Evolutionary conservation across 92 coral and sea anemone genomes (phyloP), one percentile per base, ranked within the genome.

Genomic region (Actinernus sp.): DNA sequence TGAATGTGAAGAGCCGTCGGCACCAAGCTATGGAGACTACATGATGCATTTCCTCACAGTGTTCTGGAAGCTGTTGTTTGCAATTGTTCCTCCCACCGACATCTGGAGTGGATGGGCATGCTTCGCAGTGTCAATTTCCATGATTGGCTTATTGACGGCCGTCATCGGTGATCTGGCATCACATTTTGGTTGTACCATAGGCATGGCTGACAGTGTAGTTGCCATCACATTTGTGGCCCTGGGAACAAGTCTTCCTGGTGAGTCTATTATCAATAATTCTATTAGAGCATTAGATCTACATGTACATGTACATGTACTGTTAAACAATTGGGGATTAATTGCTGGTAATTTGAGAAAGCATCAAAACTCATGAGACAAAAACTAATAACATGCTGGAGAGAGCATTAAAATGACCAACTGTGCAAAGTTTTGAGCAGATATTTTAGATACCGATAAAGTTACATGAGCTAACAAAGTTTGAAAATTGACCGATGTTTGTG

Each of bases 181-280:
- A 1, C 97, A 91, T 75, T 95, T 95, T 73, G 99, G 99, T 43
- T 95, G 99, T 33, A 91, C 97, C 39, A 86, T 95, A 57, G 93
- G 91, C 46, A 71, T 95, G 32, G 89, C 97, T 18, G 97, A 95
- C 71, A 92, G 97, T 54, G 99, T 95, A 49, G 91, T 86, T 52
- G 99, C 99, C 29, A 95, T 95, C 26, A 91, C 99, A 36, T 95
- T 95, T 87, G 99, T 95, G 38, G 99, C 99, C 4, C 76, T 95
- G 86, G 99, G 99, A 34, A 95, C 99, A 48, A 95, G 99, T 72
- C 82, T 95, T 13, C 99, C 99, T 75, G 98, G 98, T 94, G 76
- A 68, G 40, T 4, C 25, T 1, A 33, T n/a, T n/a, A n/a, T n/a
- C n/a, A n/a, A n/a, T n/a, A n/a, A n/a, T n/a, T n/a, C n/a, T n/a